Percentiles rank a stretch among this genome's conserved stretches.
Conservation (phyloP, 2,113 vertebrate genomes). For the Hydrolagus affinis region DNA sequence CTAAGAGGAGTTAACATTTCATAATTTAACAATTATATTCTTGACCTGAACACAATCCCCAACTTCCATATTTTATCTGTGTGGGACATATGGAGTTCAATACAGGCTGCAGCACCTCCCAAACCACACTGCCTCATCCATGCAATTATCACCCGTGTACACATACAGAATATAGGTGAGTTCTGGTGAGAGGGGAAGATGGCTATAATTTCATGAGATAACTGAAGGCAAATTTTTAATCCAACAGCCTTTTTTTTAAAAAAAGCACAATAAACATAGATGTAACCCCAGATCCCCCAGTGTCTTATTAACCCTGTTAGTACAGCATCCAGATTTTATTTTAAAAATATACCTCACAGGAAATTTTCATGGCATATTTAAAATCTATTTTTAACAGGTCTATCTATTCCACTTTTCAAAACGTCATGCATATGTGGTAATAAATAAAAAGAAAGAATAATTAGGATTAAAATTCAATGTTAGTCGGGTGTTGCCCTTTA, state of each 20-base stretch:
- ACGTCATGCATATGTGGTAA: constrained; percentile 13
- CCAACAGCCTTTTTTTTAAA: background rate
- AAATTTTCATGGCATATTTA: background rate
- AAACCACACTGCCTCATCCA: no score
- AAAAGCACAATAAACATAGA: background rate
- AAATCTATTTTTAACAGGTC: constrained; percentile 3
- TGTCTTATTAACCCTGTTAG: background rate
- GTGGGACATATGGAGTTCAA: no score
- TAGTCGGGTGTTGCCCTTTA: background rate
- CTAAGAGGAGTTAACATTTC: no score
- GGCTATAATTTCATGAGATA: no score
- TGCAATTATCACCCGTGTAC: no score
- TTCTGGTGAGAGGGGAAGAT: background rate
- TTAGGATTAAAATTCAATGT: background rate
- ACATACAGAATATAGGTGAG: background rate
- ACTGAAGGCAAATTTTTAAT: background rate
- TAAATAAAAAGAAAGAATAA: background rate
- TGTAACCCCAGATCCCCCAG: background rate
- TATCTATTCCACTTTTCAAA: constrained; percentile 6
- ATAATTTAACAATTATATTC: no score
- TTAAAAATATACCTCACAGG: background rate
- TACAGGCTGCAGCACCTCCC: no score
- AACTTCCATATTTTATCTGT: no score
- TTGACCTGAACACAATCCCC: no score
- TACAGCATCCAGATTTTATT: no score